Percentiles rank a stretch among this genome's conserved stretches.
Evolutionary conservation across 2,113 vertebrate genomes (phyloP).

Genomic region (Pygathrix nemaeus): DNA sequence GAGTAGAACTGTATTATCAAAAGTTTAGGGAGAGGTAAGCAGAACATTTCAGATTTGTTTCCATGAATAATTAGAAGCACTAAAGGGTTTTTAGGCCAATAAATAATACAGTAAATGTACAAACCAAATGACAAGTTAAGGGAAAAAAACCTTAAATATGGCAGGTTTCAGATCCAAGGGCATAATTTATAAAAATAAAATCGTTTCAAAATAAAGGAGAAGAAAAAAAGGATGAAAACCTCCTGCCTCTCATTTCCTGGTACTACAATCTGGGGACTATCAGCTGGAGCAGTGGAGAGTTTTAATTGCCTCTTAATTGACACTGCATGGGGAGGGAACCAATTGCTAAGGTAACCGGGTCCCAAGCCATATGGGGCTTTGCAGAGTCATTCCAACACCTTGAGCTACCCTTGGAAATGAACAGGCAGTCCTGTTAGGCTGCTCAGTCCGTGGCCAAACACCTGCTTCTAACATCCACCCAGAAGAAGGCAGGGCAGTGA

Average conservation of each 20-base stretch:
- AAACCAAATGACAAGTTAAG: not conserved
- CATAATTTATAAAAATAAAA: slow-evolving; percentile 23
- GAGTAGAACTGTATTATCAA: not conserved
- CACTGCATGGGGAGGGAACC: not conserved
- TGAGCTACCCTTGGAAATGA: slow-evolving; percentile 56
- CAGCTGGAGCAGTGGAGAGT: slow-evolving; percentile 38
- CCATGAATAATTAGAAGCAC: not conserved
- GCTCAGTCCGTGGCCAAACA: not conserved
- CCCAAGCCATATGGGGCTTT: slow-evolving; percentile 52
- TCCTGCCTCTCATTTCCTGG: slow-evolving; percentile 21
- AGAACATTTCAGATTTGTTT: not conserved
- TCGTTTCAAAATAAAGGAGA: not conserved
- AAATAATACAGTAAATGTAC: not conserved
- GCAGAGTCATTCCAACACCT: slow-evolving; percentile 49
- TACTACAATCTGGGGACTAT: not conserved
- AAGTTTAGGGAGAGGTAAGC: not conserved
- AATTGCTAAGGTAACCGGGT: slow-evolving; percentile 58
- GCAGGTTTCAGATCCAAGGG: not conserved
- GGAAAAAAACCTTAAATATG: slow-evolving; percentile 6
- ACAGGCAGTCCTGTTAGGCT: not conserved
- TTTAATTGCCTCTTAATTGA: slow-evolving; percentile 71
- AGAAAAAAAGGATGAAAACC: not conserved
- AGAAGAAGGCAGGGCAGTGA: not conserved
- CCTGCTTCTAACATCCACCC: not conserved
- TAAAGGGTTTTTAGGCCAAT: not conserved